Conservation (phyloP, 2,888 invertebrate genomes). For the Lasiommata megera region DNA sequence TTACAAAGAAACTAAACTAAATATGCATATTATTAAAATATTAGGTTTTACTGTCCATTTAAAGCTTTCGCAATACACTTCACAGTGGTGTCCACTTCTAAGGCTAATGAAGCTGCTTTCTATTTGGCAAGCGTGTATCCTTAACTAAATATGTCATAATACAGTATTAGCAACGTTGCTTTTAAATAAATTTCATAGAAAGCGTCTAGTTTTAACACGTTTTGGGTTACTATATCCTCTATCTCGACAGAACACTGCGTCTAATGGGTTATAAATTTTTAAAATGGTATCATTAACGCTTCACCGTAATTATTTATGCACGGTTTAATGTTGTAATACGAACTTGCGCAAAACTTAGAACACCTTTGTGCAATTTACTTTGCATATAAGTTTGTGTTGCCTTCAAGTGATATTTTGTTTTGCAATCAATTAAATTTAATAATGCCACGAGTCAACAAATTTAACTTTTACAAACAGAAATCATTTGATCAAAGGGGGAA, state of each 20-base stretch:
- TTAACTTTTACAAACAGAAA: no score
- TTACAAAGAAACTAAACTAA: no score
- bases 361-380: no score
- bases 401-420: not conserved
- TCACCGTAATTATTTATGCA: slow-evolving; percentile 34
- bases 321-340: slow-evolving; percentile 28
- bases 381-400: not conserved
- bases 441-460: no score
- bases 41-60: no score
- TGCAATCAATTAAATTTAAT: not conserved
- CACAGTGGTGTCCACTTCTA: not conserved
- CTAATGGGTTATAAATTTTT: slow-evolving; percentile 38
- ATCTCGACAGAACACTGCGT: slow-evolving; percentile 30
- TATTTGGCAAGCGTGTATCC: not conserved
- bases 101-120: not conserved
- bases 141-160: slow-evolving; percentile 14
- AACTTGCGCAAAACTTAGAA: slow-evolving; percentile 1
- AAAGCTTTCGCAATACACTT: no score
- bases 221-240: slow-evolving; percentile 28
- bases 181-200: slow-evolving; percentile 22
- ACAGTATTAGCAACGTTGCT: slow-evolving; percentile 17
- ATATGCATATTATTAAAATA: not conserved
- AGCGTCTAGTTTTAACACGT: slow-evolving; percentile 21
- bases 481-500: no score
- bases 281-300: slow-evolving; percentile 37